These are phyloP conservation scores for Asbolus verrucosus DNA, from an alignment of 1,140 invertebrate genomes.

Conservation along the genomic window DNA sequence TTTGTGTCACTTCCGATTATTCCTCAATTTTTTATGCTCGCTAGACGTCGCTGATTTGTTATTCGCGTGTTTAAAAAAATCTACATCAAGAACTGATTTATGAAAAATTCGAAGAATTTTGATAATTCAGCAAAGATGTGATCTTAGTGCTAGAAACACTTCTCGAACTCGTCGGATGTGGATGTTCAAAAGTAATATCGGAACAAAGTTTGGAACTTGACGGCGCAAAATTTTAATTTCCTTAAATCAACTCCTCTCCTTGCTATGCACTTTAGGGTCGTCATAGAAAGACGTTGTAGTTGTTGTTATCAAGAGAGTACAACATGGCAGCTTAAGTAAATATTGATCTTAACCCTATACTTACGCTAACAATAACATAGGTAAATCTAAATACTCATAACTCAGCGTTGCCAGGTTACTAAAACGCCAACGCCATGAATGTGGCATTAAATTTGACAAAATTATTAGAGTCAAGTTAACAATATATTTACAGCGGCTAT, in stretches of 20 bases:
- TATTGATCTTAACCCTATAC: not conserved
- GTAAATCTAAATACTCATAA: slow-evolving; percentile 6
- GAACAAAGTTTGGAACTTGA: slow-evolving; percentile 6
- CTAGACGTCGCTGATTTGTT: too few relatives aligned
- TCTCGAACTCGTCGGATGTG: too few relatives aligned
- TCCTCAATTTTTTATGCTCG: too few relatives aligned
- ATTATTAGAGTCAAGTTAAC: too few relatives aligned
- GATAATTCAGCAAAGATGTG: not conserved
- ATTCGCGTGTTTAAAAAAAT: too few relatives aligned
- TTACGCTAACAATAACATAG: slow-evolving; percentile 24
- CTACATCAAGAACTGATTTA: too few relatives aligned
- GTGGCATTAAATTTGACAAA: too few relatives aligned
- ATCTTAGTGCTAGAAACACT: not conserved
- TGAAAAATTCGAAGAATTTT: too few relatives aligned
- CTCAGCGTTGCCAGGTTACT: too few relatives aligned
- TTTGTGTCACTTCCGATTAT: too few relatives aligned
- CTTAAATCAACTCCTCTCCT: not conserved
- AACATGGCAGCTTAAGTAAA: slow-evolving; percentile 1
- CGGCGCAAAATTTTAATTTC: slow-evolving; percentile 11
- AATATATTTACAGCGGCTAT: too few relatives aligned
- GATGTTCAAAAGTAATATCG: slow-evolving; percentile 9
- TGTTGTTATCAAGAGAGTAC: slow-evolving; percentile 3
- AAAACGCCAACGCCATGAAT: too few relatives aligned
- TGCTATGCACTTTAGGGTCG: not conserved
- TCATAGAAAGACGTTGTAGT: slow-evolving; percentile 6